Percentiles rank a stretch among this genome's conserved stretches.
These are phyloP conservation scores for Melinaea menophilus DNA, from an alignment of 2,888 invertebrate genomes.

Conservation along the genomic window DNA sequence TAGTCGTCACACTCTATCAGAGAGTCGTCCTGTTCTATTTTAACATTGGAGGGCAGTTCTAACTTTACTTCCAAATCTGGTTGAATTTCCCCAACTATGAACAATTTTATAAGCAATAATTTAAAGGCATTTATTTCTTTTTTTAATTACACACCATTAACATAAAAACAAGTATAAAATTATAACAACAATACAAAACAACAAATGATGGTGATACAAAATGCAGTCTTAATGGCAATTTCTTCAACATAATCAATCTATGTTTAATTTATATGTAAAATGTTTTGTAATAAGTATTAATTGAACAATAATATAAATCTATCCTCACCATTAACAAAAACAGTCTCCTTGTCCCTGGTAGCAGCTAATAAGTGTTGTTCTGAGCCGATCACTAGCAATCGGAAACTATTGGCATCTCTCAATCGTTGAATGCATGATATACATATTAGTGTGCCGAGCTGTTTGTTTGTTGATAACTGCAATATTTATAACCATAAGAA, in stretches of 20 bases:
- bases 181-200: too few relatives aligned
- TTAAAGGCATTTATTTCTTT: too few relatives aligned
- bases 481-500: slow-evolving; percentile 25
- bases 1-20: not conserved
- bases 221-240: too few relatives aligned
- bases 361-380: slow-evolving; percentile 48
- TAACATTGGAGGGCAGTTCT: not conserved
- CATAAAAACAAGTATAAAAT: too few relatives aligned
- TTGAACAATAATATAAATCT: not conserved
- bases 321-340: slow-evolving; percentile 52
- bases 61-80: not conserved
- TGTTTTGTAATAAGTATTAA: not conserved
- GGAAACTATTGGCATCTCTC: slow-evolving; percentile 53
- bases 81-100: not conserved
- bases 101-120: too few relatives aligned
- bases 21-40: not conserved
- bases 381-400: slow-evolving; percentile 46
- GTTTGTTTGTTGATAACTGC: slow-evolving; percentile 50
- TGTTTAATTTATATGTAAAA: too few relatives aligned
- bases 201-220: too few relatives aligned
- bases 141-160: too few relatives aligned
- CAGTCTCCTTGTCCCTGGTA: slow-evolving; percentile 41
- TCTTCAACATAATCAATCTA: too few relatives aligned
- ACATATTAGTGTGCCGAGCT: slow-evolving; percentile 50
- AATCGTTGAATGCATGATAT: slow-evolving; percentile 47